Evolutionary conservation across 2,888 invertebrate genomes (phyloP).

Genomic region (Drosophila anceps): DNA sequence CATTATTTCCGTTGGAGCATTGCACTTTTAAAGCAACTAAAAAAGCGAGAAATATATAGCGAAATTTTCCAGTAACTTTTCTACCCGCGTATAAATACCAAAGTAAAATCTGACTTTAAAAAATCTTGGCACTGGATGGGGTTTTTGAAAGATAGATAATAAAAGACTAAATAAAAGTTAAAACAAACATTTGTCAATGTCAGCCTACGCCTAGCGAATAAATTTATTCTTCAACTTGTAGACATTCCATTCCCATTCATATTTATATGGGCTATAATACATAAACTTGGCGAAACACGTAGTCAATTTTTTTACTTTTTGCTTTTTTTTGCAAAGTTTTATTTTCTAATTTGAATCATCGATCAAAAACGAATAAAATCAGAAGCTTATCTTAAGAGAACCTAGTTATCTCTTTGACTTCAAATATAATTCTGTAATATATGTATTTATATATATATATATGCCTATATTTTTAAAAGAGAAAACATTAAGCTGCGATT

Average conservation of each 20-base stretch:
- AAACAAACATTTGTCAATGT: slow-evolving; percentile 10
- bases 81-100: too few species aligned
- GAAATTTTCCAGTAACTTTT: slow-evolving; percentile 2
- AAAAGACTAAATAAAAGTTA: neutral
- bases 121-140: neutral
- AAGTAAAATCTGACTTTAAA: neutral
- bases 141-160: neutral
- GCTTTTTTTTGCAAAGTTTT: neutral
- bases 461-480: neutral
- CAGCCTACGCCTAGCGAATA: neutral
- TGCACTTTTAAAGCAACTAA: slow-evolving; percentile 47
- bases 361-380: neutral
- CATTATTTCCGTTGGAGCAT: slow-evolving; percentile 42
- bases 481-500: too few species aligned
- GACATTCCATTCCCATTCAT: neutral
- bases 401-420: neutral
- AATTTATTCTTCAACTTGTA: neutral
- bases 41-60: slow-evolving; percentile 48
- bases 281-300: slow-evolving; percentile 3
- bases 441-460: neutral
- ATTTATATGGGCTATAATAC: neutral
- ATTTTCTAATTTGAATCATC: neutral
- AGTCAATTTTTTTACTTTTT: neutral
- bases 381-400: neutral
- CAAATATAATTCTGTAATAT: too few species aligned